A percentile compares a stretch with the other conserved stretches of the same genome.
These are phyloP conservation scores for Euclidia mi DNA, from an alignment of 2,888 invertebrate species.

Conservation along the genomic window DNA sequence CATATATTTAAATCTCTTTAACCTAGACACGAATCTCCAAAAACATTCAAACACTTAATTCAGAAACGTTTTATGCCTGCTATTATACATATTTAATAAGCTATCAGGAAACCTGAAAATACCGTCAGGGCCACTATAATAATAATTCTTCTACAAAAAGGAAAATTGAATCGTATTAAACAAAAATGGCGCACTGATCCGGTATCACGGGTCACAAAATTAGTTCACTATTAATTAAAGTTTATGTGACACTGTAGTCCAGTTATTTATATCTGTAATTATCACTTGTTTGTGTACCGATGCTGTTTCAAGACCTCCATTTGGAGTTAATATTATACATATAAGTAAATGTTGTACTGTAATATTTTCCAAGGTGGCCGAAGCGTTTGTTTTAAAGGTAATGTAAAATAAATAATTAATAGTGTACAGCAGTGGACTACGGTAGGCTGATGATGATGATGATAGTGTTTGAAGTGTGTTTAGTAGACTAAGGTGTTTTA, in stretches of 20 bases:
- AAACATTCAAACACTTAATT: too few relatives aligned
- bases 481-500: too few relatives aligned
- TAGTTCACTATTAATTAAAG: conserved; percentile 43
- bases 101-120: neutral
- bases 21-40: too few relatives aligned
- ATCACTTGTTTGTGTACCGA: conserved; percentile 23
- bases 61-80: too few relatives aligned
- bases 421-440: too few relatives aligned
- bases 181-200: conserved; percentile 43
- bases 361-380: neutral
- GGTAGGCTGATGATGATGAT: too few relatives aligned
- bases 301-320: conserved; percentile 1
- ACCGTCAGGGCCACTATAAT: neutral
- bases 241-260: conserved; percentile 30
- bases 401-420: too few relatives aligned
- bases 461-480: too few relatives aligned
- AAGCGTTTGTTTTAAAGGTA: neutral
- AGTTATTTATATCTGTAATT: conserved; percentile 53
- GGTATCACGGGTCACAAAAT: conserved; percentile 43
- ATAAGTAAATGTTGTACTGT: too few relatives aligned
- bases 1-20: too few relatives aligned
- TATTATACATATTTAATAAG: neutral
- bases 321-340: conserved; percentile 2
- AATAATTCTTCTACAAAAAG: neutral
- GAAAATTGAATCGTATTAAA: conserved; percentile 6